These are phyloP conservation scores for Plagiodera versicolora DNA, from an alignment of 2,888 invertebrate species.

Conservation along the genomic window DNA sequence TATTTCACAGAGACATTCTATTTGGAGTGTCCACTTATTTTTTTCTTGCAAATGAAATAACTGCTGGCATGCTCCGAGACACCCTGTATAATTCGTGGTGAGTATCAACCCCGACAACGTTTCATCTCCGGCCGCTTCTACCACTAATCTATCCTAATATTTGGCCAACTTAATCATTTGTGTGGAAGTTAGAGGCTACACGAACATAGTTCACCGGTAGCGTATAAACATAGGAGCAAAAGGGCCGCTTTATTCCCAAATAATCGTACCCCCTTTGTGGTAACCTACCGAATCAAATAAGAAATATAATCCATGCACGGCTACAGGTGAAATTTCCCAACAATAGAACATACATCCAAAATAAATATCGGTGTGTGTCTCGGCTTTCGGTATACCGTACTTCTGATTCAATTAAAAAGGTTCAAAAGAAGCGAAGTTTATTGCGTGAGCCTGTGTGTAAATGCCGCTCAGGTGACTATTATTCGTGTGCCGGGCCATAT, in stretches of 20 bases:
- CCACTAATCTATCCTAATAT: conserved; percentile 1
- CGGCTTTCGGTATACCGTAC: conserved; percentile 19
- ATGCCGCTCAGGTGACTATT: conserved; percentile 7
- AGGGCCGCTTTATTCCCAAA: conserved; percentile 15
- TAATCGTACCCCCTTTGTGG: conserved; percentile 24
- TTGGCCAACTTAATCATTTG: conserved; percentile 5
- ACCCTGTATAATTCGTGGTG: no score
- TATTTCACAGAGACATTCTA: no score
- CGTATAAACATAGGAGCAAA: background rate
- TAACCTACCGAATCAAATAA: conserved; percentile 29
- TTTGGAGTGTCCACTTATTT: no score
- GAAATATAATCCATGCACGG: conserved; percentile 24
- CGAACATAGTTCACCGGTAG: conserved; percentile 3
- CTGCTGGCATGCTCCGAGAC: no score
- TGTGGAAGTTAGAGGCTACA: conserved; percentile 4
- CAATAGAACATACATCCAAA: conserved; percentile 25
- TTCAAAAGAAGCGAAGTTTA: conserved; percentile 28
- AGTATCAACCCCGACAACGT: no score
- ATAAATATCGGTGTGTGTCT: conserved; percentile 28
- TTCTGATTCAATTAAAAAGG: conserved; percentile 31
- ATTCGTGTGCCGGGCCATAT: conserved; percentile 2
- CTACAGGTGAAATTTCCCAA: conserved; percentile 28
- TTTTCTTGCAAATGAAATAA: no score
- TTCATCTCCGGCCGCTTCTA: background rate
- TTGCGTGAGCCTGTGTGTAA: background rate